Conservation (phyloP, 2,797 vertebrate species). For the Babyrousa celebensis region DNA sequence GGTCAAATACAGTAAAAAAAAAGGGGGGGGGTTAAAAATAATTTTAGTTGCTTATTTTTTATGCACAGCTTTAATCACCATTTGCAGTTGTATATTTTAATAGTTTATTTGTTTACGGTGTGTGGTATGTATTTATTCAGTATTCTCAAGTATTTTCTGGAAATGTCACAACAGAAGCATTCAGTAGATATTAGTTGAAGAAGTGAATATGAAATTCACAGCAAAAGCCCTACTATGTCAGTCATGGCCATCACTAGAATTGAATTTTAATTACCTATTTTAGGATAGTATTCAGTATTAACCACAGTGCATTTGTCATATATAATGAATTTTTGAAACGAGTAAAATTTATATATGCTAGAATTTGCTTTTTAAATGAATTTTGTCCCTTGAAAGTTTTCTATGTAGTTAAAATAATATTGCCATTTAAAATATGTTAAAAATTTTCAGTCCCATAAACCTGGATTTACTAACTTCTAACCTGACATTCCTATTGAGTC, state of each 20-base stretch:
- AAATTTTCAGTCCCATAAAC: not conserved
- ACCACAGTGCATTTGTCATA: not conserved
- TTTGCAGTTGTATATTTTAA: not conserved
- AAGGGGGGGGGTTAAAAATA: not conserved
- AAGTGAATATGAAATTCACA: not conserved
- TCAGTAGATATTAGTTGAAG: not conserved
- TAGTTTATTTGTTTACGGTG: not conserved
- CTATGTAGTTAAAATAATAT: not conserved
- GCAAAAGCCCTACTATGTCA: not conserved
- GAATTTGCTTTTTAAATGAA: constrained; percentile 9
- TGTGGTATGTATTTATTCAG: not conserved
- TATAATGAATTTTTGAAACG: not conserved
- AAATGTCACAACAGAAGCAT: not conserved
- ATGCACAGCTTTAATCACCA: not conserved
- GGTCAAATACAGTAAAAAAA: not conserved
- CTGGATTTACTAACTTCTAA: not conserved
- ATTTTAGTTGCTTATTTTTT: constrained; percentile 4
- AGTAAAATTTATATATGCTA: not conserved
- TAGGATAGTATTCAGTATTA: not conserved
- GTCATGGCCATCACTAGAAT: not conserved
- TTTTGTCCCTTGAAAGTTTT: not conserved
- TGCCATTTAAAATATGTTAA: not conserved
- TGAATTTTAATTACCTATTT: constrained; percentile 18
- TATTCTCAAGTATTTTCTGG: not conserved
- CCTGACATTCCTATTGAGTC: not conserved